Evolutionary conservation across 2,888 invertebrate genomes (phyloP), one percentile per base, ranked within the genome.

Genomic region (Drosophila ochracea): DNA sequence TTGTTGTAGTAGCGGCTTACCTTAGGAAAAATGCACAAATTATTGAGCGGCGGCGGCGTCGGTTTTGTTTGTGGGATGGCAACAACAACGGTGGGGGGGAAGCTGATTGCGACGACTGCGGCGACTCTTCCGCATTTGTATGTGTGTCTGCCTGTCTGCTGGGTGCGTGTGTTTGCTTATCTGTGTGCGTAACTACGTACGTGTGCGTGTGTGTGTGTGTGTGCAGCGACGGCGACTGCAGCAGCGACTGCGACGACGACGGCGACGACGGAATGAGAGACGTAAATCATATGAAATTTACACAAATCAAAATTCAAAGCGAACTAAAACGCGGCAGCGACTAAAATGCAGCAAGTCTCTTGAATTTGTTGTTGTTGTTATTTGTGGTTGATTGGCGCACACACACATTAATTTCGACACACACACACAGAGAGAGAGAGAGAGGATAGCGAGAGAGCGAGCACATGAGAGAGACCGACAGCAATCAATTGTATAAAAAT

Each of bases 81-180:
- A 68, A 68, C 71, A 57, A 57, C 57, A 47, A 47, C 25, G 25
- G 47, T 47, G 25, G 73, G 75, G 70, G 75, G 80, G 72, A 53
- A 68, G 62, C 62, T 71, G 76, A 68, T 53, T 75, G 63, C 41
- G 62, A 50, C 60, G 58, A 72, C 53, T 78, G 68, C 53, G 70
- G 61, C 65, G 66, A 82, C 83, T 85, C 85, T 85, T 90, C 84
- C 90, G 85, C 86, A 74, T 79, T 69, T 74, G 74, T 69, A 25
- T 72, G 47, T 21, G 25, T 16, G 47, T 25, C 47, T 25, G 47
- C 25, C 47, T 47, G 25, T 47, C 47, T 25, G 67, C 62, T 61
- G 57, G 65, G 53, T 70, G 74, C 62, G 71, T 68, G 41, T 55
- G 19, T 9, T 35, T 54, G 16, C 11, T 53, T 55, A 19, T 43